A percentile compares a stretch with the other conserved stretches of the same genome.
Evolutionary conservation across 2,797 vertebrate species (phyloP).

Genomic region (Tenualosa ilisha): DNA sequence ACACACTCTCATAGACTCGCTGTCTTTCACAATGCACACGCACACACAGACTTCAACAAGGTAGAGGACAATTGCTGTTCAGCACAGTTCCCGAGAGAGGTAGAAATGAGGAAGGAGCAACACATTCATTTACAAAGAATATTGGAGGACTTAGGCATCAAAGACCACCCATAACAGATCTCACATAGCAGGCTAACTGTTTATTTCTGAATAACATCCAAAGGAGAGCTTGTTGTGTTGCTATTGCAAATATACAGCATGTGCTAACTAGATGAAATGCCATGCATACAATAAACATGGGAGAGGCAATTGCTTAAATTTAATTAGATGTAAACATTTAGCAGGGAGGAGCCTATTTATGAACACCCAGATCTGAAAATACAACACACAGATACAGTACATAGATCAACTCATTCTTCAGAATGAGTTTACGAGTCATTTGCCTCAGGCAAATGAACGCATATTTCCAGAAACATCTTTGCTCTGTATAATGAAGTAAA

Average conservation of each 20-base stretch:
- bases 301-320: background rate
- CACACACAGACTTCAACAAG: background rate
- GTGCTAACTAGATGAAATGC: background rate
- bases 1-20: slow-evolving; percentile 28
- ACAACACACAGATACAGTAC: background rate
- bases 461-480: background rate
- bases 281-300: background rate
- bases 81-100: slow-evolving; percentile 18
- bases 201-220: background rate
- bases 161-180: background rate
- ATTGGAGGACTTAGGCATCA: no score
- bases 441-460: background rate
- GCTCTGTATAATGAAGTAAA: background rate
- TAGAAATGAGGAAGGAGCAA: background rate
- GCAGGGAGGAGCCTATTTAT: background rate
- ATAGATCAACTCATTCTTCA: background rate
- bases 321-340: background rate
- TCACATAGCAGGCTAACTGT: background rate
- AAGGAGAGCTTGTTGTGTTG: background rate
- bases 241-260: background rate
- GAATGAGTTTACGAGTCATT: background rate
- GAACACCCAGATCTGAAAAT: background rate
- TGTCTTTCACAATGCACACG: background rate
- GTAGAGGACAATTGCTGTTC: no score
- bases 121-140: no score